phyloP scores from a whole-genome alignment of 2,888 invertebrate species.

The Andrena minutula region DNA sequence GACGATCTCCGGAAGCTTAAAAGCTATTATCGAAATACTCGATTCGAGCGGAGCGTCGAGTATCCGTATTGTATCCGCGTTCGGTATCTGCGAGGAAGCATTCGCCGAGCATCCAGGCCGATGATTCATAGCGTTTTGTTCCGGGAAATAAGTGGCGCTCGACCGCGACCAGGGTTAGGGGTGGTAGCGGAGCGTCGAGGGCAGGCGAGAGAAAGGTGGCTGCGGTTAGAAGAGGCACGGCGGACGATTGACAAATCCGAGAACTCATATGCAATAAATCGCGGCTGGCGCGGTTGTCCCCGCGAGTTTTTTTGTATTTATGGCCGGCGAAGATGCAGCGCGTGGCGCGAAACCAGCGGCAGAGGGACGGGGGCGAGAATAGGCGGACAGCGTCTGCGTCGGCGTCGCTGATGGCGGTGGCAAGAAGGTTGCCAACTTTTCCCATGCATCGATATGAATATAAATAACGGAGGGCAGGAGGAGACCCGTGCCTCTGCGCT shows the following conservation, averaged over 20 bases:
- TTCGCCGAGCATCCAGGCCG: conserved; percentile 29
- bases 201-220: conserved; percentile 31
- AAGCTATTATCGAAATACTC: conserved; percentile 3
- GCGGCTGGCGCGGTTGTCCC: conserved; percentile 63
- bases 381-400: conserved; percentile 30
- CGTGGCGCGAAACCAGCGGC: conserved; percentile 37
- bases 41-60: not conserved
- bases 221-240: conserved; percentile 44
- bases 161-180: conserved; percentile 12
- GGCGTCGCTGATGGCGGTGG: conserved; percentile 38
- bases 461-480: conserved; percentile 71
- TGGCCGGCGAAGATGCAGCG: conserved; percentile 68
- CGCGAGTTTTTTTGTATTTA: conserved; percentile 78
- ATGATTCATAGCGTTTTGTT: conserved; percentile 74
- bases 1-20: not conserved
- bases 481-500: conserved; percentile 47
- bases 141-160: conserved; percentile 71
- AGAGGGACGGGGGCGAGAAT: conserved; percentile 53
- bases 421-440: conserved; percentile 76
- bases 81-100: conserved; percentile 44
- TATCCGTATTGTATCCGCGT: conserved; percentile 33
- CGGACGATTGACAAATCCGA: conserved; percentile 82
- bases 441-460: conserved; percentile 79
- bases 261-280: conserved; percentile 85
- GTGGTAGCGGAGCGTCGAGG: conserved; percentile 16